Base-by-base conservation (phyloP, 2,888 invertebrate genomes). In the Lepeophtheirus nordmannii region DNA sequence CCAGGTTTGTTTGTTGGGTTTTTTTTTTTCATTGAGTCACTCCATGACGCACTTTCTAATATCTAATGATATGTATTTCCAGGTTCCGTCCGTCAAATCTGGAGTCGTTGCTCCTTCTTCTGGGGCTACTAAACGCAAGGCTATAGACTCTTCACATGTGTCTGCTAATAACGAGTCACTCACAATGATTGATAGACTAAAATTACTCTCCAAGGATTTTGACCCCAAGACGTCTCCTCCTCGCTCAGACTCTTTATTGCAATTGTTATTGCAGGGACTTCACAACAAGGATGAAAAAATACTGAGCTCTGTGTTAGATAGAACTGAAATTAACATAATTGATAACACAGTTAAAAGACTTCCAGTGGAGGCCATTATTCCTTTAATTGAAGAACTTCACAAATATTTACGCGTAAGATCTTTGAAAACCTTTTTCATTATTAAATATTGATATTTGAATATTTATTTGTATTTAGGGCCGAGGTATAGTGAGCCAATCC, bases 321-420 rank as follows among this genome's bases (percentile, higher is more conserved):
- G 63, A 23, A 53, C 63, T 20, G 63, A 63, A 37, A 10, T 37
- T n/a, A 53, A 46, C 20, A 22, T 63, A 12, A 63, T 63, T 22
- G 38, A 56, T 23, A 63, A 63, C 11, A 63, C 63, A n/a, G 63
- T 56, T 17, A 46, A 56, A 56, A 22, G 17, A 56, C 22, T 63
- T 11, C 63, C 63, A n/a, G 46, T 63, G 14, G 63, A 63, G n/a
- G 63, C 56, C 14, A 53, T 63, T 10, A 30, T 63, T 14, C 63
- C 63, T 20, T 53, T 63, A 10, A 22, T 63, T 12, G 56, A 63
- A 63, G 63, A 53, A n/a, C 63, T 63, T n/a, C 63, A 63, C 14
- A 46, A 56, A 46, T 63, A 23, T 53, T 30, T 63, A 46, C 63
- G 53, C 11, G 63, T 63, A 63, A n/a, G 53, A 3, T 3, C n/a